Evolutionary conservation across 2,888 invertebrate genomes (phyloP).

Genomic region (Rhabditophanes sp.): DNA sequence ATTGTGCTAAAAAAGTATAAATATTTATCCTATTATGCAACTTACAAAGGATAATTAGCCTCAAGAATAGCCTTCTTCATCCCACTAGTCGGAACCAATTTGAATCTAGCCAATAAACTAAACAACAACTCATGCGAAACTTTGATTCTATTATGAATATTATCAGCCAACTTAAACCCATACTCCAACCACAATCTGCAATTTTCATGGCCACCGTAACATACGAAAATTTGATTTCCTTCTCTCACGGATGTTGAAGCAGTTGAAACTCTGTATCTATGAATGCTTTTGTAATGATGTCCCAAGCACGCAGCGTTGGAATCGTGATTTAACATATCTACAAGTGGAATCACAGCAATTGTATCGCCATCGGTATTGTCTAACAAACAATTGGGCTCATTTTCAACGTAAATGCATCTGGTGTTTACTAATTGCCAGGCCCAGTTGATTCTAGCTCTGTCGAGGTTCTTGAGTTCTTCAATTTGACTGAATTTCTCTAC

Average conservation of each 20-base stretch:
- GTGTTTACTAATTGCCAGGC: constrained; percentile 44
- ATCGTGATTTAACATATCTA: constrained; percentile 41
- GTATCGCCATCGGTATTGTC: constrained; percentile 19
- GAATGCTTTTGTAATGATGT: constrained; percentile 2
- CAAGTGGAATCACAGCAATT: constrained; percentile 35
- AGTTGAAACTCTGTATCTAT: constrained; percentile 12
- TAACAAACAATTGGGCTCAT: constrained; percentile 5
- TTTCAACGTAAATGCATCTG: constrained; percentile 15
- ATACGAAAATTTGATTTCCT: constrained; percentile 32
- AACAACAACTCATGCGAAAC: too few species aligned
- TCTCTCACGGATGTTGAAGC: constrained; percentile 13
- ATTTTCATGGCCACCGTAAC: constrained; percentile 47
- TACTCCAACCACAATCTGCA: constrained; percentile 45
- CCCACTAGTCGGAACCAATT: too few species aligned
- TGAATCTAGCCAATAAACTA: too few species aligned
- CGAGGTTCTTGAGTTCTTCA: constrained; percentile 13
- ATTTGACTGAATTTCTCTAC: constrained; percentile 23
- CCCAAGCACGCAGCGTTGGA: constrained; percentile 13
- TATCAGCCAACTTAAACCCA: constrained; percentile 46
- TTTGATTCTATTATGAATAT: too few species aligned
- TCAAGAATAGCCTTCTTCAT: too few species aligned
- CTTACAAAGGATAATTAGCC: too few species aligned
- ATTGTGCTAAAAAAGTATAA: too few species aligned
- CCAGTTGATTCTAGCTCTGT: constrained; percentile 16
- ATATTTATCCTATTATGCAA: too few species aligned